These are phyloP conservation scores for Heliangelus exortis DNA, from an alignment of 2,797 vertebrate species.

Conservation along the genomic window DNA sequence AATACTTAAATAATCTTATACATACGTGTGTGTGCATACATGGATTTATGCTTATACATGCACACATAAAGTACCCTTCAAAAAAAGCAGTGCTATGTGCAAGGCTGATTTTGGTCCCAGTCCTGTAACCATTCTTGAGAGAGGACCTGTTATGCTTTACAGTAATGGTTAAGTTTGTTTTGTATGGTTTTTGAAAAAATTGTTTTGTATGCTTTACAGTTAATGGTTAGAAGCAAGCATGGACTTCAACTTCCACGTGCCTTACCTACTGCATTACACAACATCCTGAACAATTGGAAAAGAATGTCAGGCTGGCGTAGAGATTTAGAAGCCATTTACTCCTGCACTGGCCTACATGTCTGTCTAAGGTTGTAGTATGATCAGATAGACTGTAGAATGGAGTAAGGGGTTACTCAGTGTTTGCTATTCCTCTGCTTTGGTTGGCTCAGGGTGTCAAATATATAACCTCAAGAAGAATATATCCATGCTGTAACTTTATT, in stretches of 20 bases:
- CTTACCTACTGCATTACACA: not conserved
- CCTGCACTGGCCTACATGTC: not conserved
- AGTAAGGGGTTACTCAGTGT: not conserved
- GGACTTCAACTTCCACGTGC: not conserved
- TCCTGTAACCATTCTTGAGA: not conserved
- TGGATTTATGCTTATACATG: not conserved
- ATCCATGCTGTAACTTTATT: not conserved
- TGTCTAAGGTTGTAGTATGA: not conserved
- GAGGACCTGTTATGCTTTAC: not conserved
- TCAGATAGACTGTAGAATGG: not conserved
- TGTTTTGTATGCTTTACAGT: too few relatives aligned
- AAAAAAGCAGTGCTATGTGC: not conserved
- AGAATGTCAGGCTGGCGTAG: fast-evolving
- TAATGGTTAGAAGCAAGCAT: not conserved
- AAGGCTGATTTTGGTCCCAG: not conserved
- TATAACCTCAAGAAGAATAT: not conserved
- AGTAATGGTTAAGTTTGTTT: not conserved
- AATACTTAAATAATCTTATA: not conserved
- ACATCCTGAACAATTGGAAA: not conserved
- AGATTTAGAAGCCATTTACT: fast-evolving
- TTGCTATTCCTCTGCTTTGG: not conserved
- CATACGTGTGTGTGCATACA: not conserved
- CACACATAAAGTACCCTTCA: not conserved
- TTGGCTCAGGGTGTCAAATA: not conserved
- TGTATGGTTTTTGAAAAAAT: too few relatives aligned